Conservation (phyloP, 2,113 vertebrate genomes). For the Cepphus grylle region DNA sequence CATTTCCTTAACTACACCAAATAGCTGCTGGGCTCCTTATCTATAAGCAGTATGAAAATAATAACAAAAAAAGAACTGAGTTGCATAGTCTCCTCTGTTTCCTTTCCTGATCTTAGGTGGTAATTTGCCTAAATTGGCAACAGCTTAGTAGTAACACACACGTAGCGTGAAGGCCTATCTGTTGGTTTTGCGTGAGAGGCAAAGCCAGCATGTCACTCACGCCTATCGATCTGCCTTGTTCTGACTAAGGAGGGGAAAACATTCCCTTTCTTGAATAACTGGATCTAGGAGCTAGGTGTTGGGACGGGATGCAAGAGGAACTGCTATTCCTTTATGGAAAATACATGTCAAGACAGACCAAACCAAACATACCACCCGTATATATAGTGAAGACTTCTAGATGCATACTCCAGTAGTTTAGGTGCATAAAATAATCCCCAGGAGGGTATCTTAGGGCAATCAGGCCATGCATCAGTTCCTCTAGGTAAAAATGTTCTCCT, state of each 20-base stretch:
- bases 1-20: not conserved
- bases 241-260: not conserved
- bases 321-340: not conserved
- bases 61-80: not conserved
- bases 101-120: not conserved
- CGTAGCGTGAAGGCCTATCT: not conserved
- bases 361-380: not conserved
- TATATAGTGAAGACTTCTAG: not conserved
- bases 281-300: not conserved
- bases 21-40: not conserved
- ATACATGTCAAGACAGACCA: not conserved
- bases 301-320: not conserved
- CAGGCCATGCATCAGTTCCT: not conserved
- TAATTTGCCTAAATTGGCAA: conserved; percentile 12
- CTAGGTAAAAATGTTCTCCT: not conserved
- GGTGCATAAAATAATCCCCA: not conserved
- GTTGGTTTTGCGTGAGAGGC: not conserved
- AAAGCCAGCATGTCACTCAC: not conserved
- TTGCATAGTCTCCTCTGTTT: not conserved
- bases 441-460: not conserved
- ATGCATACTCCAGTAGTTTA: not conserved
- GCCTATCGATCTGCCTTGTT: not conserved
- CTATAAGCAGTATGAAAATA: conserved; percentile 13
- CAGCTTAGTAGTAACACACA: not conserved
- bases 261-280: not conserved